Percentiles rank a stretch among this genome's conserved stretches.
These are phyloP conservation scores for Aphelinus certus DNA, from an alignment of 1,140 invertebrate genomes.

Conservation along the genomic window DNA sequence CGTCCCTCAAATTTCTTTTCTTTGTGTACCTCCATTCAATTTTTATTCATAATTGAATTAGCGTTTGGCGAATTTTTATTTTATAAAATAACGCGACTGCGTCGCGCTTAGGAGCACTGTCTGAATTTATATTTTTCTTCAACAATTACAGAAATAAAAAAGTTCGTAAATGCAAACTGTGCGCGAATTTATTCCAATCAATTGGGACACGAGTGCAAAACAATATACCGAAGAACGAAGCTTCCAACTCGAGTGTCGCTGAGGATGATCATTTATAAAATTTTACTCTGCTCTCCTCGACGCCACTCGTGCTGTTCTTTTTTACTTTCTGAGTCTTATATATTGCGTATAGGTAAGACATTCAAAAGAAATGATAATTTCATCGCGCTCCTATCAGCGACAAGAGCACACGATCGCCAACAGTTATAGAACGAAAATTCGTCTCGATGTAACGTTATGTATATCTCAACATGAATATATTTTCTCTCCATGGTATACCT, in stretches of 20 bases:
- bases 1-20: conserved; percentile 18
- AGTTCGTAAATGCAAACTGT: neutral
- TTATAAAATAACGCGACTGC: conserved; percentile 24
- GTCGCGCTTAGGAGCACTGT: conserved; percentile 31
- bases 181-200: conserved; percentile 18
- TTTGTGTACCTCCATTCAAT: conserved; percentile 10
- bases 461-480: conserved; percentile 5
- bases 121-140: conserved; percentile 27
- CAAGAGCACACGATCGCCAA: conserved; percentile 13
- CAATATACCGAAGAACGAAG: neutral
- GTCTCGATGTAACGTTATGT: conserved; percentile 14
- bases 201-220: neutral
- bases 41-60: conserved; percentile 26
- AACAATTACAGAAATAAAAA: conserved; percentile 7
- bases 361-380: neutral
- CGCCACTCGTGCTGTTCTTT: neutral
- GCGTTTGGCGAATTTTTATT: conserved; percentile 34
- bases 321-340: neutral
- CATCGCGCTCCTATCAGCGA: conserved; percentile 35
- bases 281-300: conserved; percentile 19
- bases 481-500: conserved; percentile 23
- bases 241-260: neutral
- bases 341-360: conserved; percentile 18
- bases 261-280: conserved; percentile 13
- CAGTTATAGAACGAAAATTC: conserved; percentile 31